These are phyloP conservation scores for Glareola pratincola DNA, from an alignment of 2,113 vertebrate species.

Conservation along the genomic window DNA sequence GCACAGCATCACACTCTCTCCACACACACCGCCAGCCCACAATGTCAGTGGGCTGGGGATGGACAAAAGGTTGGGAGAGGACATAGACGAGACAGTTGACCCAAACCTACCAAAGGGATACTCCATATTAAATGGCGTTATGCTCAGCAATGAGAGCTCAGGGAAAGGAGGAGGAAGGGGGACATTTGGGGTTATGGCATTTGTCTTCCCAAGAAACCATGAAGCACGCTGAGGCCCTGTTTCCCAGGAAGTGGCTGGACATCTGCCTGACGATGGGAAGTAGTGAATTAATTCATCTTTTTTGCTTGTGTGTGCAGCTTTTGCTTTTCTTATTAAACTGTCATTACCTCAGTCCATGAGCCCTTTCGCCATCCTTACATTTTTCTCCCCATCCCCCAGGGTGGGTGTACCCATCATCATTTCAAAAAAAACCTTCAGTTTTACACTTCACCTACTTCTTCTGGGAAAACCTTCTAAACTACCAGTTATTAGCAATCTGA, in stretches of 20 bases:
- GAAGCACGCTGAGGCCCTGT: neutral
- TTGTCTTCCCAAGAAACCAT: neutral
- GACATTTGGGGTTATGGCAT: neutral
- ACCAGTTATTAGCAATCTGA: neutral
- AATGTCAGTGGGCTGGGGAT: neutral
- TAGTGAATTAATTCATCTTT: neutral
- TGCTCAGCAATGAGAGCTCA: neutral
- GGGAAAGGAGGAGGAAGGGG: neutral
- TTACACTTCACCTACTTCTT: neutral
- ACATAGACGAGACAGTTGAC: neutral
- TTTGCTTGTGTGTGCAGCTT: neutral
- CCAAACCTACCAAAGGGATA: neutral
- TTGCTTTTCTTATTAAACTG: neutral
- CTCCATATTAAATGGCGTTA: no score
- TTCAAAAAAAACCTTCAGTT: neutral
- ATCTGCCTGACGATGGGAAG: neutral
- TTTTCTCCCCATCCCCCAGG: neutral
- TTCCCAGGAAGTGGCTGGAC: neutral
- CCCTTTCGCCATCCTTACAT: neutral
- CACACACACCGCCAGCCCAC: fast-evolving
- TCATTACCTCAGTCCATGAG: neutral
- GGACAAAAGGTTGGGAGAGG: neutral
- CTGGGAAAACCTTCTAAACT: neutral
- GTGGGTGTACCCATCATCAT: fast-evolving
- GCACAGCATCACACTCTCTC: neutral